Base-by-base conservation (phyloP, 2,113 vertebrate species). In the Sylvietta virens region DNA sequence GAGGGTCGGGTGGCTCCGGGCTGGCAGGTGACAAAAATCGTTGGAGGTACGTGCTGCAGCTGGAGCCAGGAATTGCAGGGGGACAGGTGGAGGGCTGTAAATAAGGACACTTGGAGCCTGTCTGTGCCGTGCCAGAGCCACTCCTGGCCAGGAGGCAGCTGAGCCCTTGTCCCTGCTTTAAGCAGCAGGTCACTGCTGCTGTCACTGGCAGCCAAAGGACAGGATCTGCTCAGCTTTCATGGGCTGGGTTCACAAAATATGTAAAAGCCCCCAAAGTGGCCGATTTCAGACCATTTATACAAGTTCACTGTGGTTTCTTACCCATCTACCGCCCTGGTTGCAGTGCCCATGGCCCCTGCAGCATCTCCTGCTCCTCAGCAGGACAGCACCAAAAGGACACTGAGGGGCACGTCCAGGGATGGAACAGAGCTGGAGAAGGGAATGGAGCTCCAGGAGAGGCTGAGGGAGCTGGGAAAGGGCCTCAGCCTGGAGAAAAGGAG, bases 61-160 rank as follows among this genome's bases (percentile, higher is more conserved):
- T 10, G 23, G 58, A 95, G 88, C 88, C 79, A 90, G 47, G 82
- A 81, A 67, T 16, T 28, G 31, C 71, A 90, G 48, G 9, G 23
- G 21, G 77, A 81, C 81, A 86, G 72, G 84, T 91, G 93, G 87
- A 91, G 48, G 8, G 53, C 66, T 82, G 90, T 84, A 88, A 95
- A 85, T 76, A 90, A 85, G 72, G 80, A 84, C 24, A 23, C 47
- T 58, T 44, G 48, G 56, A 92, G 69, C 27, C 54, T 80, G 58
- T 21, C 82, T 56, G 79, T 1, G 0, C 0, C 2, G 8, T 51
- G 56, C 77, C 39, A 65, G 73, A 89, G 50, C 47, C 0, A 1
- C 47, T 93, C 27, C 56, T 1, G 0, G 69, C 60, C 73, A 47
- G 42, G 20, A 50, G 22, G 0, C 3, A 86, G 51, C 20, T 19